These are phyloP conservation scores for Lagopus leucura DNA, from an alignment of 2,113 vertebrate genomes.

Conservation along the genomic window DNA sequence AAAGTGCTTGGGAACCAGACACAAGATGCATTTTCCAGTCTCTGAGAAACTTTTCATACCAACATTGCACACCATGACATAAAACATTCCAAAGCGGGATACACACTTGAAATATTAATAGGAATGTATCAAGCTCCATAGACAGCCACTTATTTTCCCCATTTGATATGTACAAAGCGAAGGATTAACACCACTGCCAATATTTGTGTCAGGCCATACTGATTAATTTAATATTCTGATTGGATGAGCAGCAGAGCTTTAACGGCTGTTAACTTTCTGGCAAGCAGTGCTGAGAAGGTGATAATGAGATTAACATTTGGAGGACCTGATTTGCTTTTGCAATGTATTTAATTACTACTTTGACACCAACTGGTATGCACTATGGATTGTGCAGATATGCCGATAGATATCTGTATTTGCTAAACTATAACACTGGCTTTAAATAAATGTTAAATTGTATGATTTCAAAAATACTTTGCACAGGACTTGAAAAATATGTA, in stretches of 20 bases:
- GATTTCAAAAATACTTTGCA: conserved; percentile 16
- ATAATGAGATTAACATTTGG: conserved; percentile 84
- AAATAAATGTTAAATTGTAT: conserved; percentile 44
- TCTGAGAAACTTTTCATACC: conserved; percentile 30
- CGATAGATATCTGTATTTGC: conserved; percentile 40
- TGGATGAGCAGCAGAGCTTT: conserved; percentile 76
- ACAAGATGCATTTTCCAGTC: not conserved
- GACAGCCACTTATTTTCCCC: not conserved
- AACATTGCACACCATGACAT: not conserved
- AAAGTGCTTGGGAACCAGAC: not conserved
- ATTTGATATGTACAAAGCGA: conserved; percentile 51
- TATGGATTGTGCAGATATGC: conserved; percentile 61
- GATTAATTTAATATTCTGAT: conserved; percentile 84
- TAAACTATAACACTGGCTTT: conserved; percentile 47
- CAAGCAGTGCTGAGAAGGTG: conserved; percentile 75
- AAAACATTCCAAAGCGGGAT: not conserved
- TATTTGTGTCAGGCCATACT: conserved; percentile 66
- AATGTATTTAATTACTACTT: conserved; percentile 80
- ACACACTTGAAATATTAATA: conserved; percentile 45
- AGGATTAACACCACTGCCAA: conserved; percentile 70
- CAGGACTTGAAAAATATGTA: conserved; percentile 30
- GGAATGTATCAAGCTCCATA: not conserved
- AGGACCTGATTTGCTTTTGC: conserved; percentile 76
- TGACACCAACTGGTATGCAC: conserved; percentile 75
- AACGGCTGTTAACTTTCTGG: conserved; percentile 82